Percentiles rank a stretch among this genome's conserved stretches.
Conservation (phyloP, 2,888 invertebrate species). For the Polylopha cassiicola region DNA sequence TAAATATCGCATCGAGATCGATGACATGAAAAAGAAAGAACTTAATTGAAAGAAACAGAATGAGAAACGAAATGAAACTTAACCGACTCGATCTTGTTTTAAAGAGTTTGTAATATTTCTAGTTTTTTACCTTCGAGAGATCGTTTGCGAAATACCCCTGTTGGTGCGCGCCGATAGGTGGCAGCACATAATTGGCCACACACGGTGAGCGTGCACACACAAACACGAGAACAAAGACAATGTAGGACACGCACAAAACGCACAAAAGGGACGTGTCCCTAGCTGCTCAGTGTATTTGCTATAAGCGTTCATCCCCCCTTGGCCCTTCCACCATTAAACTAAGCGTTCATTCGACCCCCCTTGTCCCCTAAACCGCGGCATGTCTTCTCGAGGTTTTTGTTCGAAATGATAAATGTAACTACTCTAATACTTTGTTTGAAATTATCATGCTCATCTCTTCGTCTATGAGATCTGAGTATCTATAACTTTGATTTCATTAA, state of each 20-base stretch:
- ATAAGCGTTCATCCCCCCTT: slow-evolving; percentile 48
- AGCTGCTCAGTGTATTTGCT: slow-evolving; percentile 75
- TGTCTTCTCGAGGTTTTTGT: slow-evolving; percentile 25
- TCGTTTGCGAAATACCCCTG: slow-evolving; percentile 97
- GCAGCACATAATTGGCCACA: slow-evolving; percentile 72
- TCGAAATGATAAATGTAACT: slow-evolving; percentile 46
- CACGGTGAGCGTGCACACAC: slow-evolving; percentile 79
- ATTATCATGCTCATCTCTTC: slow-evolving; percentile 66
- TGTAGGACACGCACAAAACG: slow-evolving; percentile 77
- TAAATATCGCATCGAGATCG: slow-evolving; percentile 56
- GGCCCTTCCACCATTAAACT: slow-evolving; percentile 19
- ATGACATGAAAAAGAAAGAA: slow-evolving; percentile 53
- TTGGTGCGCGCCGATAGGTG: slow-evolving; percentile 72
- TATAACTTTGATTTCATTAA: slow-evolving; percentile 42
- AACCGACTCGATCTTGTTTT: slow-evolving; percentile 60
- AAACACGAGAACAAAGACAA: slow-evolving; percentile 78
- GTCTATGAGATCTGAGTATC: slow-evolving; percentile 48
- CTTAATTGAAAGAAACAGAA: slow-evolving; percentile 41
- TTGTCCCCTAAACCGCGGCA: slow-evolving; percentile 25
- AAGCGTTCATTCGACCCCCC: too few relatives aligned
- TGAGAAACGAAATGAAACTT: slow-evolving; percentile 51
- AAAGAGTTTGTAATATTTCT: slow-evolving; percentile 60
- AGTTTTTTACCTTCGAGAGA: slow-evolving; percentile 94
- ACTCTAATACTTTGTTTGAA: slow-evolving; percentile 48
- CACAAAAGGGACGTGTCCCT: slow-evolving; percentile 67